phyloP scores from a whole-genome alignment of 1,140 invertebrate genomes.

The Papilio xuthus region DNA sequence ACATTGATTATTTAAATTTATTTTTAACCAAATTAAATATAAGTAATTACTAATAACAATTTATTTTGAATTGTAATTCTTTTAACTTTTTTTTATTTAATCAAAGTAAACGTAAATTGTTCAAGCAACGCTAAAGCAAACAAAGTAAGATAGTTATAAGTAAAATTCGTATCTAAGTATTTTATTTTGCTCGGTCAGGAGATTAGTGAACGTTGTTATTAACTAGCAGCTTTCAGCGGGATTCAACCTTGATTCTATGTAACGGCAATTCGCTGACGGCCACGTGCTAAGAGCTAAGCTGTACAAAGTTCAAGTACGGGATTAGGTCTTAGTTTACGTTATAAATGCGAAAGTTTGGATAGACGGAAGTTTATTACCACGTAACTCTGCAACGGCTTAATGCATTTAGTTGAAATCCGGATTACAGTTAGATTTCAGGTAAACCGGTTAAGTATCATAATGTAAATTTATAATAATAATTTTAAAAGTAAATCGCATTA shows the following conservation, averaged over 20 bases:
- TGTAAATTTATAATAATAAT: too few species aligned
- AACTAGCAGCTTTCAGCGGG: not conserved
- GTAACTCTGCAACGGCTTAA: too few species aligned
- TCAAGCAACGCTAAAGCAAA: not conserved
- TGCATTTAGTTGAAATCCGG: too few species aligned
- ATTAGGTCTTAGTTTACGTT: not conserved
- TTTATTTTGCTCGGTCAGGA: not conserved
- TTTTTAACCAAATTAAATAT: not conserved
- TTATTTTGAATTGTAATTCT: too few species aligned
- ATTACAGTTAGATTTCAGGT: too few species aligned
- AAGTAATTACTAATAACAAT: too few species aligned
- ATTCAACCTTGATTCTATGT: constrained; percentile 3
- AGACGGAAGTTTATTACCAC: too few species aligned
- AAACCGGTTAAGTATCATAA: too few species aligned
- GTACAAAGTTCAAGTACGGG: not conserved
- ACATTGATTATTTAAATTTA: too few species aligned
- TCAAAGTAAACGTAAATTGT: not conserved
- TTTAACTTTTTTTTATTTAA: not conserved
- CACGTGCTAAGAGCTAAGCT: not conserved
- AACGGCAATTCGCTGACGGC: not conserved
- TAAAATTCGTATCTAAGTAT: not conserved
- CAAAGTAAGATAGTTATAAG: not conserved
- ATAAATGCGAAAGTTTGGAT: too few species aligned
- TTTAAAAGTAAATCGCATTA: too few species aligned
- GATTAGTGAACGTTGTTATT: not conserved